phyloP scores from a whole-genome alignment of 2,888 invertebrate genomes.

The Platynereis dumerilii region DNA sequence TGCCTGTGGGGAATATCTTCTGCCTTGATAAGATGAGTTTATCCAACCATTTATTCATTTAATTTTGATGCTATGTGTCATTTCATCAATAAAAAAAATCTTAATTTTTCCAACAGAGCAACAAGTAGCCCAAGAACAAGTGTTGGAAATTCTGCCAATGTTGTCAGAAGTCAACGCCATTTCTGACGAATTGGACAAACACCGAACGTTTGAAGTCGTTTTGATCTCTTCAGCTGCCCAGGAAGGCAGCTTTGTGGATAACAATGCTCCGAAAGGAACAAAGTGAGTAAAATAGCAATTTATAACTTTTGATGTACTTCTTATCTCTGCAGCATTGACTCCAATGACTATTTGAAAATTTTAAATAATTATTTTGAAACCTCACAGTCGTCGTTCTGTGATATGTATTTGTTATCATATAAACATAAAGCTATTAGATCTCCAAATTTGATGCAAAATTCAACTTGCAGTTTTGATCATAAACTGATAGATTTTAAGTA shows the following conservation, averaged over 20 bases:
- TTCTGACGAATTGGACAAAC: conserved; percentile 63
- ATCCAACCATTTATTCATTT: too few relatives aligned
- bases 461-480: too few relatives aligned
- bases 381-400: too few relatives aligned
- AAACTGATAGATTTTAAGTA: too few relatives aligned
- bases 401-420: too few relatives aligned
- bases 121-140: conserved; percentile 63
- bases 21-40: too few relatives aligned
- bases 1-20: too few relatives aligned
- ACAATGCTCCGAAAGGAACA: conserved; percentile 38
- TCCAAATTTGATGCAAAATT: too few relatives aligned
- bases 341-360: background rate
- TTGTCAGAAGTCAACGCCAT: conserved; percentile 64
- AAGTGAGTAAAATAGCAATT: conserved; percentile 47
- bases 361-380: too few relatives aligned
- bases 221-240: conserved; percentile 59
- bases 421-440: too few relatives aligned
- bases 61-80: too few relatives aligned
- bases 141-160: conserved; percentile 62
- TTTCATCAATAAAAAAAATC: too few relatives aligned
- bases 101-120: conserved; percentile 53
- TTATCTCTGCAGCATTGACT: background rate
- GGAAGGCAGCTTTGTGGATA: conserved; percentile 38
- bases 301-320: background rate
- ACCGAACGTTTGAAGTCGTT: conserved; percentile 62